Conservation (phyloP, 2,888 invertebrate genomes). For the Ceratothoa steindachneri region DNA sequence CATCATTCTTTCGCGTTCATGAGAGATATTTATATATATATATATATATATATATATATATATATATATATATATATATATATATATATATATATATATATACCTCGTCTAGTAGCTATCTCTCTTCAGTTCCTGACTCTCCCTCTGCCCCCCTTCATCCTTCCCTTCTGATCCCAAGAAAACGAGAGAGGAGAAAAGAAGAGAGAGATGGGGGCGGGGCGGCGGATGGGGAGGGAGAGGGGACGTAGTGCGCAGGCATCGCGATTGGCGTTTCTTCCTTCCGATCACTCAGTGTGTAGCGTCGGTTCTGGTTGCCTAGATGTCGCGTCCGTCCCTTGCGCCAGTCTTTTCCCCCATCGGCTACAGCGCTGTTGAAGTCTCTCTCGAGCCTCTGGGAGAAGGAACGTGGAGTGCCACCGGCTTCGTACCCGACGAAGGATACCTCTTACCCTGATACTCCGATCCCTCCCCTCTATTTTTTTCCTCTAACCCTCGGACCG, state of each 20-base stretch:
- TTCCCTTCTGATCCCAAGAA: not conserved
- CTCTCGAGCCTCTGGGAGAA: not conserved
- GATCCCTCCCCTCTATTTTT: too few species aligned
- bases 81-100: not conserved
- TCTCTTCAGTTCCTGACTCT: not conserved
- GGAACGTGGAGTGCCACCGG: not conserved
- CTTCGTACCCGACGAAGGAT: too few species aligned
- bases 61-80: not conserved
- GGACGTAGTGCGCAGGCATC: too few species aligned
- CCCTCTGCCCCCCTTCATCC: not conserved
- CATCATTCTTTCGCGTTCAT: too few species aligned
- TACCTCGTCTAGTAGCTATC: not conserved
- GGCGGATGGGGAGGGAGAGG: not conserved
- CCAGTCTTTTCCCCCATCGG: not conserved
- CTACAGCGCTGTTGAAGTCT: not conserved
- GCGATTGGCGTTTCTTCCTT: too few species aligned
- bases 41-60: not conserved
- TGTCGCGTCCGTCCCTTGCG: too few species aligned
- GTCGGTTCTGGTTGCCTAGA: too few species aligned
- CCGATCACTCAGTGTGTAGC: too few species aligned
- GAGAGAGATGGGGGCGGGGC: not conserved
- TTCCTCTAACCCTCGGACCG: too few species aligned
- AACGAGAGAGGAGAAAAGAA: not conserved
- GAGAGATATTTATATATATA: not conserved
- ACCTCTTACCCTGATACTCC: too few species aligned